Evolutionary conservation across 2,888 invertebrate genomes (phyloP).

Genomic region (Drosophila recens): DNA sequence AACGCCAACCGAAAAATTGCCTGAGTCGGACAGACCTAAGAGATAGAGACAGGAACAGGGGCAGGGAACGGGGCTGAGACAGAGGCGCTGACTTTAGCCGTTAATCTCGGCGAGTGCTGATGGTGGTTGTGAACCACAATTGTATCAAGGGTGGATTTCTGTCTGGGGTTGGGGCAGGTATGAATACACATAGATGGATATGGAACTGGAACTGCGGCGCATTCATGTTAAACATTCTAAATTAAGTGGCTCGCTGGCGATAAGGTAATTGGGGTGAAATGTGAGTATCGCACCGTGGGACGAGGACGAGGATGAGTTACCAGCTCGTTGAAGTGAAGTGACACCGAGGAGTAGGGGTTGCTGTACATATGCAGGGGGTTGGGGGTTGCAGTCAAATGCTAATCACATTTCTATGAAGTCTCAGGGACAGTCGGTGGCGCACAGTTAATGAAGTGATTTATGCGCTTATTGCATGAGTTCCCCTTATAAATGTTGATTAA

Average conservation of each 20-base stretch:
- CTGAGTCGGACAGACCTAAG: slow-evolving; percentile 36
- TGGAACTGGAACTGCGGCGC: slow-evolving; percentile 49
- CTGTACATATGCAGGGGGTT: neutral
- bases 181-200: slow-evolving; percentile 26
- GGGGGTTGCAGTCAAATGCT: slow-evolving; percentile 49
- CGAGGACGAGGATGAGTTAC: slow-evolving; percentile 42
- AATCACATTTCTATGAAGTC: slow-evolving; percentile 58
- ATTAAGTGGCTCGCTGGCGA: slow-evolving; percentile 83
- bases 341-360: slow-evolving; percentile 4
- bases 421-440: slow-evolving; percentile 25
- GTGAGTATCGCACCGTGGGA: slow-evolving; percentile 60
- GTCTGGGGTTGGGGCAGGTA: slow-evolving; percentile 28
- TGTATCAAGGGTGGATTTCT: slow-evolving; percentile 40
- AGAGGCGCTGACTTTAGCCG: slow-evolving; percentile 73
- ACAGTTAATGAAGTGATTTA: slow-evolving; percentile 74
- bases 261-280: slow-evolving; percentile 85
- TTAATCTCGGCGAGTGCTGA: slow-evolving; percentile 67
- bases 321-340: slow-evolving; percentile 52
- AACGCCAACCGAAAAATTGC: slow-evolving; percentile 81
- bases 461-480: slow-evolving; percentile 73
- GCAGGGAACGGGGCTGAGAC: neutral
- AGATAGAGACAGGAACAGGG: neutral
- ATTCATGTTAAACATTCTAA: slow-evolving; percentile 82
- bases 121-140: slow-evolving; percentile 56
- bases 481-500: slow-evolving; percentile 63